Conservation (phyloP, 2,113 vertebrate genomes). For the Cyanocitta stelleri region DNA sequence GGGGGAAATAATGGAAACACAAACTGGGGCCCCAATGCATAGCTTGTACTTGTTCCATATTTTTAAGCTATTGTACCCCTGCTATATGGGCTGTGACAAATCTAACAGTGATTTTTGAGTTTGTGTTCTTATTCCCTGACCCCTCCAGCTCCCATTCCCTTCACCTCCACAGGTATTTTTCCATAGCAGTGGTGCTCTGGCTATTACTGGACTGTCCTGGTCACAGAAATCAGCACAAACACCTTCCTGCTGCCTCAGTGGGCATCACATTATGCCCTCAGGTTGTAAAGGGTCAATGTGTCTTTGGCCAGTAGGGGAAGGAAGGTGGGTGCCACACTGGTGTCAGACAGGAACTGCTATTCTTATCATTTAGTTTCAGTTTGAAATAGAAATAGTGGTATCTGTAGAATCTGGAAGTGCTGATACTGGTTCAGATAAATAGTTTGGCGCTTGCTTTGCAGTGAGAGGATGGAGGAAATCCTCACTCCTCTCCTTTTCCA, state of each 20-base stretch:
- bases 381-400: not conserved
- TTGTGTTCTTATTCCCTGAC: not conserved
- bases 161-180: not conserved
- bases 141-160: not conserved
- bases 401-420: not conserved
- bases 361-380: not conserved
- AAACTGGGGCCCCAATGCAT: rapidly evolving
- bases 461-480: not conserved
- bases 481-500: not conserved
- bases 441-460: not conserved
- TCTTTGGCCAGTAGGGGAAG: not conserved
- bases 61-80: not conserved
- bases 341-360: not conserved
- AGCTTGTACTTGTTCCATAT: not conserved
- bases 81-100: not conserved
- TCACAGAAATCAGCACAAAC: not conserved
- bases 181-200: not conserved
- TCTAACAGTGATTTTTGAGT: not conserved
- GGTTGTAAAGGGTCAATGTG: not conserved
- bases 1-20: not conserved
- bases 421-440: not conserved
- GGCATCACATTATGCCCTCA: not conserved
- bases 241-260: not conserved
- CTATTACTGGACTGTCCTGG: not conserved
- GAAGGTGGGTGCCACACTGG: not conserved